Conservation (phyloP, 2,797 vertebrate species). For the Microcaecilia unicolor region DNA sequence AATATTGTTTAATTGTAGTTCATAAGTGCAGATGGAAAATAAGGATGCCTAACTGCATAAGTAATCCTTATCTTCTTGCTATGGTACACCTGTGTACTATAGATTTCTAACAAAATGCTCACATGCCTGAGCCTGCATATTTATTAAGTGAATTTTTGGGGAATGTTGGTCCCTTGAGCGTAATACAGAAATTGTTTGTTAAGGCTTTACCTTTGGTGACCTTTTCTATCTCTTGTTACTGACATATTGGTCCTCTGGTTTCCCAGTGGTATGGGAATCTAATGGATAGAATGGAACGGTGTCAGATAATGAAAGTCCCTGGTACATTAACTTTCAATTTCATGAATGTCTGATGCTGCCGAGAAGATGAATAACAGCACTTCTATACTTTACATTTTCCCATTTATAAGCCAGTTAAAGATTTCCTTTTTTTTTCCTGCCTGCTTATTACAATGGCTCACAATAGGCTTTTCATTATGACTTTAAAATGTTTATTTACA, state of each 20-base stretch:
- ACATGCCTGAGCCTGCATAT: too few relatives aligned
- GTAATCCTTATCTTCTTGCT: too few relatives aligned
- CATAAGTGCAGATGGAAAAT: too few relatives aligned
- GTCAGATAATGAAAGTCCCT: slow-evolving; percentile 73
- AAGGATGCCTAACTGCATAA: too few relatives aligned
- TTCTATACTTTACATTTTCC: slow-evolving; percentile 55
- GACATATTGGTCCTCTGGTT: slow-evolving; percentile 63
- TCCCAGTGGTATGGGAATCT: slow-evolving; percentile 48
- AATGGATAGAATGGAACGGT: slow-evolving; percentile 60
- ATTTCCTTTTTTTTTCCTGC: slow-evolving; percentile 23
- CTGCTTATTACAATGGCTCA: too few relatives aligned
- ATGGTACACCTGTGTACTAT: too few relatives aligned
- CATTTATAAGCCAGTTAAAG: slow-evolving; percentile 54
- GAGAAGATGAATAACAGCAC: slow-evolving; percentile 62
- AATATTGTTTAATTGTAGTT: too few relatives aligned
- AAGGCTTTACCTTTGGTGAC: slow-evolving; percentile 61
- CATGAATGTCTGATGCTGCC: slow-evolving; percentile 68
- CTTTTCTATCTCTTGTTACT: slow-evolving; percentile 58
- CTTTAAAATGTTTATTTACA: slow-evolving; percentile 32
- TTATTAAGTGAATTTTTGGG: slow-evolving; percentile 44
- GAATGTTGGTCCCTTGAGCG: slow-evolving; percentile 50
- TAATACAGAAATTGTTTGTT: slow-evolving; percentile 58
- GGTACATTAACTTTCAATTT: slow-evolving; percentile 82
- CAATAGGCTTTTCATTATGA: slow-evolving; percentile 23
- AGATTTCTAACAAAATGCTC: slow-evolving; percentile 42